phyloP scores from a whole-genome alignment of 2,797 vertebrate species.

The Darevskia mixta region DNA sequence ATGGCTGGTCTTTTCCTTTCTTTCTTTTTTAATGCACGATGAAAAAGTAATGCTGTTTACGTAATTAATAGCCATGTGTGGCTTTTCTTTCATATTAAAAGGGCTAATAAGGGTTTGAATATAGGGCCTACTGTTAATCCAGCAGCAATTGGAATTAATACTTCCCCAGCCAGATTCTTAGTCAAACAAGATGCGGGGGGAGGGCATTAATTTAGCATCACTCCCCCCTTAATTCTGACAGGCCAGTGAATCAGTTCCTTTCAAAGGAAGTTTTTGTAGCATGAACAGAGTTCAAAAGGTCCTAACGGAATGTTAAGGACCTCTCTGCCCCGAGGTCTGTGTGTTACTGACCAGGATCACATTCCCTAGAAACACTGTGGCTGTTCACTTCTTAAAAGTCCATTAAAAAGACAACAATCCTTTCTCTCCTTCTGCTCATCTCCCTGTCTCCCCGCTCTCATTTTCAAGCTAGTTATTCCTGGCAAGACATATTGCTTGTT shows the following conservation, averaged over 20 bases:
- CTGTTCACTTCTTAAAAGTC: constrained; percentile 54
- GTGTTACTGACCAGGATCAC: constrained; percentile 50
- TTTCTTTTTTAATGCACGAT: background rate
- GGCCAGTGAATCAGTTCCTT: constrained; percentile 61
- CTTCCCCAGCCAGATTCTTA: constrained; percentile 22
- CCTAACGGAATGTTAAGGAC: constrained; percentile 50
- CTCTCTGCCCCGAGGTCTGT: constrained; percentile 59
- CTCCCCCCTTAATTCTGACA: constrained; percentile 47
- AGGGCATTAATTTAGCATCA: constrained; percentile 52
- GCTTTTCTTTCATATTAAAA: constrained; percentile 37
- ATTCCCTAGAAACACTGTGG: constrained; percentile 47
- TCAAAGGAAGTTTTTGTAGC: constrained; percentile 69
- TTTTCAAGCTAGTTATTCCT: constrained; percentile 29
- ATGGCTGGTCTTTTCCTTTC: background rate
- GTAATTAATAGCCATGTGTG: constrained; percentile 28
- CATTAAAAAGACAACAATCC: background rate
- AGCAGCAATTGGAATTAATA: constrained; percentile 32
- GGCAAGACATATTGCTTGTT: constrained; percentile 13
- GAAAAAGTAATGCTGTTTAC: constrained; percentile 19
- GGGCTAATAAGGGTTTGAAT: constrained; percentile 51
- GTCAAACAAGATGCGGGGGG: constrained; percentile 7
- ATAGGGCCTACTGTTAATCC: constrained; percentile 40
- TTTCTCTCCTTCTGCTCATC: constrained; percentile 5
- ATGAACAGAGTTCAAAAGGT: constrained; percentile 75
- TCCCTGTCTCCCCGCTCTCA: constrained; percentile 2